Evolutionary conservation across 2,888 invertebrate species (phyloP).

Genomic region (Hypselothyrea guttata): DNA sequence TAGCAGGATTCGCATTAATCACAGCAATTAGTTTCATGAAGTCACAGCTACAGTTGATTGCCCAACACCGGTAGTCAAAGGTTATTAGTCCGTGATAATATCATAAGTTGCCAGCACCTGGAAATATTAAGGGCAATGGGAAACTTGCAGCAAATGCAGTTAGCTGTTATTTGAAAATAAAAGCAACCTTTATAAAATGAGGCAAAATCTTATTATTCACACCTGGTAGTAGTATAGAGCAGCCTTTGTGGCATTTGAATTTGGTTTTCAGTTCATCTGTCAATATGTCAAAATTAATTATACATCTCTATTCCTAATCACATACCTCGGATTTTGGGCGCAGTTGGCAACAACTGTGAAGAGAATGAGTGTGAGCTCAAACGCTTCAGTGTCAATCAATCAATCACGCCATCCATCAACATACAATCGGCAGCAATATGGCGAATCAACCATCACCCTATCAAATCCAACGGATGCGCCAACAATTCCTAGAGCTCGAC

Average conservation of each 20-base stretch:
- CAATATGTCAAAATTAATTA: slow-evolving; percentile 60
- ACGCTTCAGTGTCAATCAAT: slow-evolving; percentile 11
- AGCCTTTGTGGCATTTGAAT: neutral
- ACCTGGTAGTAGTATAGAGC: neutral
- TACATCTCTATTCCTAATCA: slow-evolving; percentile 41
- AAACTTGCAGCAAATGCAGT: neutral
- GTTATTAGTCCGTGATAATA: too few relatives aligned
- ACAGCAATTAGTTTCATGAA: too few relatives aligned
- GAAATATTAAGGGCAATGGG: too few relatives aligned
- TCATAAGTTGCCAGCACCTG: too few relatives aligned
- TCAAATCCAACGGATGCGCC: slow-evolving; percentile 33
- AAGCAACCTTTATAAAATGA: neutral
- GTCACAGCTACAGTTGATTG: too few relatives aligned
- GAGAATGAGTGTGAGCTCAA: slow-evolving; percentile 37
- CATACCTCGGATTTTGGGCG: slow-evolving; percentile 24
- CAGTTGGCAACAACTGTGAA: slow-evolving; percentile 28
- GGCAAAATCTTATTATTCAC: too few relatives aligned
- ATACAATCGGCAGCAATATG: slow-evolving; percentile 30
- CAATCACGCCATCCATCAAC: slow-evolving; percentile 21
- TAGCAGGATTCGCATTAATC: too few relatives aligned
- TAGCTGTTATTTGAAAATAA: too few relatives aligned
- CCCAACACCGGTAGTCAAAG: too few relatives aligned
- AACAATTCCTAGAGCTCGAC: slow-evolving; percentile 32
- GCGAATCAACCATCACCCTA: slow-evolving; percentile 12
- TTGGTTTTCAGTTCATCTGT: slow-evolving; percentile 35